Evolutionary conservation across 1,140 invertebrate species (phyloP).

Genomic region (Nautilus pompilius): DNA sequence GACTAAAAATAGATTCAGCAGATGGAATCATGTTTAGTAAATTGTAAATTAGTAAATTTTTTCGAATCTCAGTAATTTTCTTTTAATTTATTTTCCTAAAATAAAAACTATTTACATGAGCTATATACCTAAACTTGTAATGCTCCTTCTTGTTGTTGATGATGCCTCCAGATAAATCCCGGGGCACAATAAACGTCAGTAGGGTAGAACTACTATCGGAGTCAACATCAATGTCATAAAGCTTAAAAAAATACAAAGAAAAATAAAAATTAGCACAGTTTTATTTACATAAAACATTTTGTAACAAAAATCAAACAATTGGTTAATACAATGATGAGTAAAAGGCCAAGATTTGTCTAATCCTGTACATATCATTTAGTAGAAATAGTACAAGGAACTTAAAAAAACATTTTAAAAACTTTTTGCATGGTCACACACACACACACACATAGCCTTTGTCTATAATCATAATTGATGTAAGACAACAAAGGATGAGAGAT

Average conservation of each 20-base stretch:
- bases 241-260: constrained; percentile 27
- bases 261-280: no score
- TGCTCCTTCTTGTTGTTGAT: constrained; percentile 56
- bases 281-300: no score
- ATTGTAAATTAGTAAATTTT: neutral
- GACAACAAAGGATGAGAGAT: no score
- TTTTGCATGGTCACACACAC: neutral
- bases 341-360: neutral
- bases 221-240: constrained; percentile 49
- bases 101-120: no score
- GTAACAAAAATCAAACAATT: neutral
- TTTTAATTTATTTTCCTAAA: neutral
- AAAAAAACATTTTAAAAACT: neutral
- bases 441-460: no score
- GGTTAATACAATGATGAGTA: neutral
- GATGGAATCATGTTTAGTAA: neutral
- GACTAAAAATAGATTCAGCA: neutral
- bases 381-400: neutral
- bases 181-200: constrained; percentile 44
- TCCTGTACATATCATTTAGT: neutral
- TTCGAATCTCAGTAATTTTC: neutral
- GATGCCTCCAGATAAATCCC: constrained; percentile 48
- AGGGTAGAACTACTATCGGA: constrained; percentile 34
- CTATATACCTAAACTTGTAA: constrained; percentile 50
- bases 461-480: no score